Conservation (phyloP, 2,888 invertebrate genomes). For the Thecocarcelia acutangulata region DNA sequence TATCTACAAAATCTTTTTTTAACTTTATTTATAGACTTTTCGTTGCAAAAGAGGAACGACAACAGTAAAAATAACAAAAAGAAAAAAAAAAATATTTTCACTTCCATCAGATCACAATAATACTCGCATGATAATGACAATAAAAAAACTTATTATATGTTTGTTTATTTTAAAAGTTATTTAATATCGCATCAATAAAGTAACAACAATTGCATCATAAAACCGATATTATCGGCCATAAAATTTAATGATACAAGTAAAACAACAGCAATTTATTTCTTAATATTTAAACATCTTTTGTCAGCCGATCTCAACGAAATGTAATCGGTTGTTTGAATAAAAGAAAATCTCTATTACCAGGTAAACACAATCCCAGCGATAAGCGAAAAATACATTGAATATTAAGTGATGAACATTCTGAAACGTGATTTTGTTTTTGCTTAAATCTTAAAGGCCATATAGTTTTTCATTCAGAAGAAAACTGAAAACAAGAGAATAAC, state of each 20-base stretch:
- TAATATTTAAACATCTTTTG: slow-evolving; percentile 31
- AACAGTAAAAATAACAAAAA: background rate
- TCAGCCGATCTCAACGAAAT: slow-evolving; percentile 21
- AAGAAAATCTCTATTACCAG: slow-evolving; percentile 8
- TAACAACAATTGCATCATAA: slow-evolving; percentile 63
- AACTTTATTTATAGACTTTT: slow-evolving; percentile 9
- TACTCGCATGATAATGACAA: slow-evolving; percentile 34
- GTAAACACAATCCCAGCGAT: slow-evolving; percentile 7
- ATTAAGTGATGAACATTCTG: too few relatives aligned
- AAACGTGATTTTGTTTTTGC: too few relatives aligned
- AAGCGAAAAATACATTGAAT: background rate
- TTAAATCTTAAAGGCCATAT: too few relatives aligned
- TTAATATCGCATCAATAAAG: slow-evolving; percentile 55
- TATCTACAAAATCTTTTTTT: background rate
- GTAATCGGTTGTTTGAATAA: slow-evolving; percentile 2
- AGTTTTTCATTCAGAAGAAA: too few relatives aligned
- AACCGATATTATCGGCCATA: slow-evolving; percentile 38
- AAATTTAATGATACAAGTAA: background rate
- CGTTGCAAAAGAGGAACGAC: slow-evolving; percentile 9
- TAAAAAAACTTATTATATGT: background rate
- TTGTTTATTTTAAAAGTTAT: slow-evolving; percentile 48
- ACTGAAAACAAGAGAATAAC: too few relatives aligned
- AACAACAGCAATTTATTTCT: slow-evolving; percentile 22
- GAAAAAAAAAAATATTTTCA: slow-evolving; percentile 35
- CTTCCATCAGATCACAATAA: slow-evolving; percentile 25